phyloP scores from a whole-genome alignment of 2,113 vertebrate species.

The Brachionichthys hirsutus region DNA sequence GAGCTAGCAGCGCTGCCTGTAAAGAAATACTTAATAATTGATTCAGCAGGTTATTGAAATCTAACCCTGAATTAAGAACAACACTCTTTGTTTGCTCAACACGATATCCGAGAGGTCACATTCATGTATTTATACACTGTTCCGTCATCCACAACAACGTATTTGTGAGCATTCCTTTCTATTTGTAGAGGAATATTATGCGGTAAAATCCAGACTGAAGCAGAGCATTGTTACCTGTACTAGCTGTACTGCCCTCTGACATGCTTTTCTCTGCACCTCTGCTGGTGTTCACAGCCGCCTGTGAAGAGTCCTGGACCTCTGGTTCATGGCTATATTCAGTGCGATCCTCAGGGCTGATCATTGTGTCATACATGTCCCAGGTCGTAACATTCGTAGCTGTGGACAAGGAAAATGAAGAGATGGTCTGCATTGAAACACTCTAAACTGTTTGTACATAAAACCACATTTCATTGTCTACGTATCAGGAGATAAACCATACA shows the following conservation, averaged over 20 bases:
- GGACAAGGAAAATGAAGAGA: constrained; percentile 37
- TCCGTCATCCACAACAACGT: neutral
- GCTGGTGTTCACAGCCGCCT: neutral
- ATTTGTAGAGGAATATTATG: neutral
- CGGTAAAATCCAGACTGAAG: neutral
- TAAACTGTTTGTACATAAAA: too few relatives aligned
- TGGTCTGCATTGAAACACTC: neutral
- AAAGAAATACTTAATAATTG: neutral
- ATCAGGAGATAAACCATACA: too few relatives aligned
- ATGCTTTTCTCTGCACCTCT: constrained; percentile 30
- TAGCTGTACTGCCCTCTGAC: constrained; percentile 49
- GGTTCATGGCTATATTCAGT: neutral
- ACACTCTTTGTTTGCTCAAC: neutral
- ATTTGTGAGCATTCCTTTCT: neutral
- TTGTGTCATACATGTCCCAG: constrained; percentile 82
- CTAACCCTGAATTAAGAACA: neutral
- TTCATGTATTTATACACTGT: neutral
- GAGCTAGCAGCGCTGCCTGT: constrained; percentile 67
- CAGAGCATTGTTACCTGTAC: constrained; percentile 68
- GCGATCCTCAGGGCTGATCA: constrained; percentile 1
- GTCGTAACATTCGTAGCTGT: constrained; percentile 74
- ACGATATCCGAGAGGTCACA: neutral
- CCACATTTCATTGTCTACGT: too few relatives aligned
- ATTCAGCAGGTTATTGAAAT: neutral
- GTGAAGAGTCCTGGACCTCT: neutral